Percentiles rank a stretch among this genome's conserved stretches.
These are phyloP conservation scores for Sturmia bella DNA, from an alignment of 2,888 invertebrate genomes.

Conservation along the genomic window DNA sequence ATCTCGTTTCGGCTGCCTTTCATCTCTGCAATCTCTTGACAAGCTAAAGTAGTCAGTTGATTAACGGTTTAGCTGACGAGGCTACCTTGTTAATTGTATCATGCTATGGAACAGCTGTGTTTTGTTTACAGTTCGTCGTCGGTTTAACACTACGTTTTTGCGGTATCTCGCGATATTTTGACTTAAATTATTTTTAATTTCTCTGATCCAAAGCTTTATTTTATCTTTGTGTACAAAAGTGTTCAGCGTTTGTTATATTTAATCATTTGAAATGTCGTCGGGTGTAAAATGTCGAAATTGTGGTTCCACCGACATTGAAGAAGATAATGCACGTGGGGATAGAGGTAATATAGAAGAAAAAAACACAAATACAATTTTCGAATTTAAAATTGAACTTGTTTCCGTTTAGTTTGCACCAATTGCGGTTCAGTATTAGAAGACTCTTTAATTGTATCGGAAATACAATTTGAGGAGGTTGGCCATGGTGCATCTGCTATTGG, in stretches of 20 bases:
- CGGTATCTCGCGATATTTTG: no score
- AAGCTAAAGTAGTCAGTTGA: no score
- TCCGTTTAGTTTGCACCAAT: slow-evolving; percentile 91
- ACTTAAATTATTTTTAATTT: neutral
- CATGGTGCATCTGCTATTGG: slow-evolving; percentile 95
- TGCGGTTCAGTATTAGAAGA: slow-evolving; percentile 98
- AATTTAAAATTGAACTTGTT: neutral
- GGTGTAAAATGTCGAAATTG: slow-evolving; percentile 93
- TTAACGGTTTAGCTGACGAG: no score
- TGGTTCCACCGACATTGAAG: slow-evolving; percentile 95
- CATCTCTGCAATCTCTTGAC: no score
- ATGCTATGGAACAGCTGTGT: no score
- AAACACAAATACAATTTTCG: slow-evolving; percentile 14
- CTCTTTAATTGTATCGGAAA: slow-evolving; percentile 97
- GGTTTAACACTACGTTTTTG: no score
- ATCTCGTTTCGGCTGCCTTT: no score
- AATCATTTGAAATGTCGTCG: slow-evolving; percentile 78
- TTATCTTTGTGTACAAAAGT: neutral
- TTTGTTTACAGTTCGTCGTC: no score
- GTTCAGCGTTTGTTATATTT: neutral
- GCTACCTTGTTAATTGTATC: no score
- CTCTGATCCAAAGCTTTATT: neutral
- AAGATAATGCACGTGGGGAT: slow-evolving; percentile 96
- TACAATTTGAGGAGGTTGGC: slow-evolving; percentile 96
- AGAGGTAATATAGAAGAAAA: slow-evolving; percentile 72